Conservation (phyloP, 2,797 vertebrate species). For the Ceyx erithaca region DNA sequence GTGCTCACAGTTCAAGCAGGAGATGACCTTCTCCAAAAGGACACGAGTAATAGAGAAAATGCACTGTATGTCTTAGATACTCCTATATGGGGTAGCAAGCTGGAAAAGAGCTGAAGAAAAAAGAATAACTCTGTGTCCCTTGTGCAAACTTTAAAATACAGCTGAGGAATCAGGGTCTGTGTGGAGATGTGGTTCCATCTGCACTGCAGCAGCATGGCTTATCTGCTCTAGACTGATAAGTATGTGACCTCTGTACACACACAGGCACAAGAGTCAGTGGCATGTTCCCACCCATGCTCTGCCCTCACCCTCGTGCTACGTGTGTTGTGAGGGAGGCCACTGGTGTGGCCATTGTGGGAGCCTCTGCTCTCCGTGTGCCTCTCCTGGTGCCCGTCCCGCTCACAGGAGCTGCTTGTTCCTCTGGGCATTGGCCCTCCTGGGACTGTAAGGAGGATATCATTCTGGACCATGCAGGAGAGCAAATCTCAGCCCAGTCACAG, state of each 20-base stretch:
- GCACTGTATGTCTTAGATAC: background rate
- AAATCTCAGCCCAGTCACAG: background rate
- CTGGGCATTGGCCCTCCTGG: background rate
- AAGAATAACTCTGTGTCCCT: background rate
- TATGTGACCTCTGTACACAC: background rate
- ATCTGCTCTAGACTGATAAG: background rate
- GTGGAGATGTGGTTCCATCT: background rate
- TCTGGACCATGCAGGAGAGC: background rate
- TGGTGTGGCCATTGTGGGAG: background rate
- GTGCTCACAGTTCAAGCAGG: background rate
- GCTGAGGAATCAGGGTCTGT: background rate
- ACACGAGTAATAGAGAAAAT: background rate
- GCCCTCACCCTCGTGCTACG: background rate
- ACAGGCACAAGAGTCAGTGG: background rate
- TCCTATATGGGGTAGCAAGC: background rate
- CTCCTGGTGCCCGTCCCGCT: background rate
- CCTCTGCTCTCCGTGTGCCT: background rate
- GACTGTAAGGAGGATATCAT: background rate
- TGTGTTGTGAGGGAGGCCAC: background rate
- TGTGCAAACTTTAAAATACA: background rate
- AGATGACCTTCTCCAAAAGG: background rate
- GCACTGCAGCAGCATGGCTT: background rate
- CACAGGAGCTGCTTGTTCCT: background rate
- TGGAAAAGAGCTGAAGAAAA: background rate
- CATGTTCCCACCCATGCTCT: accelerated